Evolutionary conservation across 2,888 invertebrate genomes (phyloP).

Genomic region (Mesopsocus fuscifrons): DNA sequence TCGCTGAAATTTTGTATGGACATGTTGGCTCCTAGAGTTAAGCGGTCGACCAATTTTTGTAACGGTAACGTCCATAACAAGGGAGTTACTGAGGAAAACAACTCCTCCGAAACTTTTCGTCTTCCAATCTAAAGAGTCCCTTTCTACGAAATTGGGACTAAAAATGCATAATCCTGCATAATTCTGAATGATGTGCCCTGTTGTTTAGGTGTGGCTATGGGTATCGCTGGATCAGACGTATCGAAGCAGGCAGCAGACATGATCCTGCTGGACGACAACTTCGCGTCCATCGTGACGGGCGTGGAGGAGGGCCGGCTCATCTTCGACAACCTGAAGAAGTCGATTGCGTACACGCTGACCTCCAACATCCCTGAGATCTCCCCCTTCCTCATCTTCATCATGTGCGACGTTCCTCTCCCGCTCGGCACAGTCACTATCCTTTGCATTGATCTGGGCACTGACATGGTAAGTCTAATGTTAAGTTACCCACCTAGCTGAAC

Average conservation of each 20-base stretch:
- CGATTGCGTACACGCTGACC: conserved; percentile 63
- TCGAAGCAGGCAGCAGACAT: conserved; percentile 81
- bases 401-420: conserved; percentile 55
- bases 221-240: conserved; percentile 54
- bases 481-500: no score
- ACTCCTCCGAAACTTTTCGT: no score
- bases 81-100: no score
- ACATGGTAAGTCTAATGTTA: conserved; percentile 29
- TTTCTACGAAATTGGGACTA: no score
- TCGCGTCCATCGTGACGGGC: conserved; percentile 69
- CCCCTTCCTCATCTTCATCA: conserved; percentile 57
- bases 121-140: no score
- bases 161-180: no score
- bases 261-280: conserved; percentile 74
- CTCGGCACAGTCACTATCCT: conserved; percentile 39
- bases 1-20: no score
- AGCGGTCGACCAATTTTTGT: no score
- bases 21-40: no score
- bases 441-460: conserved; percentile 61
- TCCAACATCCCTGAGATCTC: conserved; percentile 70
- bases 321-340: conserved; percentile 72
- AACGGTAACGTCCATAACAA: no score
- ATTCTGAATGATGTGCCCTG: no score
- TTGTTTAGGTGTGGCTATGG: conserved; percentile 40
- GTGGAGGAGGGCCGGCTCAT: conserved; percentile 70